Evolutionary conservation across 1,140 invertebrate species (phyloP).

Genomic region (Conopomorpha cramerella): DNA sequence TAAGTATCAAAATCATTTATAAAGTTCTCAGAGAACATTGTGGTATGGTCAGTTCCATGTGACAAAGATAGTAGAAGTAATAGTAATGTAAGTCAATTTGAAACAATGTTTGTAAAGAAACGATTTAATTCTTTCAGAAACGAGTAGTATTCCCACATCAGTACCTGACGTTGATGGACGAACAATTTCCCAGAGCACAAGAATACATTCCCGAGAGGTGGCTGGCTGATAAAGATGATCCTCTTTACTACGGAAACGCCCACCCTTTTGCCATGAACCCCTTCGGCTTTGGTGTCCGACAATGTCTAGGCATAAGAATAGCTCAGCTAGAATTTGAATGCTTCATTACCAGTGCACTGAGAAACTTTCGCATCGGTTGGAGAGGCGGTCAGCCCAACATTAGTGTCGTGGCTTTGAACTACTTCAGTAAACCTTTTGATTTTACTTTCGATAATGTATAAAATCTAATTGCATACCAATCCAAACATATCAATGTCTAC

Average conservation of each 20-base stretch:
- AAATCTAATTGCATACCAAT: too few species aligned
- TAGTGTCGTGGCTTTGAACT: constrained; percentile 7
- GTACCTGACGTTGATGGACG: constrained; percentile 42
- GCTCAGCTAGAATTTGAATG: constrained; percentile 69
- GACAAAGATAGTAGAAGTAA: too few species aligned
- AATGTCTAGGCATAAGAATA: constrained; percentile 63
- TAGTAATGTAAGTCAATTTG: neutral
- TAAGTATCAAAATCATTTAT: too few species aligned
- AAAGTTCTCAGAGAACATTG: neutral
- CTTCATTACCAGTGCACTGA: constrained; percentile 57
- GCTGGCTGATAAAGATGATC: constrained; percentile 44
- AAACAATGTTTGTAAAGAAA: neutral
- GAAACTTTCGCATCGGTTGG: constrained; percentile 50
- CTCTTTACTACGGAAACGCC: constrained; percentile 42
- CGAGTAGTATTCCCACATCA: constrained; percentile 31
- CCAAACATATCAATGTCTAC: too few species aligned
- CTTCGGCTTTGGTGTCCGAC: constrained; percentile 67
- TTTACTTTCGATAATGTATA: constrained; percentile 10
- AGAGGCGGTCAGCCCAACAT: constrained; percentile 12
- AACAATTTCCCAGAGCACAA: constrained; percentile 53
- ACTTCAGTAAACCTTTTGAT: constrained; percentile 9
- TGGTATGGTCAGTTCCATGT: neutral
- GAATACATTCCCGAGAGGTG: constrained; percentile 66
- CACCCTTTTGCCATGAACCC: constrained; percentile 63
- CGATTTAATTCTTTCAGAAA: constrained; percentile 15